Evolutionary conservation across 2,113 vertebrate species (phyloP), one percentile per base, ranked within the genome.

Genomic region (Microcebus ravelobensis): DNA sequence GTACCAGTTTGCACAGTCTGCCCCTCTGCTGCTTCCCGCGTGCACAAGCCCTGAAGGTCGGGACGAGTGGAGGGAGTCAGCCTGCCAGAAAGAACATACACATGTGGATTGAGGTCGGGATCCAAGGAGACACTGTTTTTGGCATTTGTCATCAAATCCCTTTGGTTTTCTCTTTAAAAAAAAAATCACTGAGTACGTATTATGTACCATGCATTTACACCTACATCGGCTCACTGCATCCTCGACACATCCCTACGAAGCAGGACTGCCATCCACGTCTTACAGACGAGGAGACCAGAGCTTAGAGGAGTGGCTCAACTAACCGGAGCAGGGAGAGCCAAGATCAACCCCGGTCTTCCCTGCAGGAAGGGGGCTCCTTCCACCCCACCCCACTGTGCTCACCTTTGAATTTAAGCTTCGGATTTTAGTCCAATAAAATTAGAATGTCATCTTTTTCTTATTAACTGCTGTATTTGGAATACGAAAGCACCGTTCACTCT

Each of bases 81-180:
- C 14, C 39, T 15, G 3, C 39, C 25, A 71, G 65, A 14, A n/a
- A 52, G 8, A 77, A 27, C 15, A 52, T 20, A 45, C 77, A 79
- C 45, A 36, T 20, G 34, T 18, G 29, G 11, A 48, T 29, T 81
- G 36, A 61, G 20, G 14, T 4, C 71, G 45, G 50, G 34, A 80
- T 48, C 39, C n/a, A 76, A 71, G 31, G 48, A 67, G 14, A 39
- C 9, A 83, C 52, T 68, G 11, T 50, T 70, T 77, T 55, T 8
- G 36, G 34, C 48, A 21, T 81, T 61, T 77, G 12, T 94, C 25
- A 71, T 74, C 55, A 86, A 92, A 91, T 61, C 45, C 17, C 59
- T 88, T 87, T 70, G 59, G 10, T 76, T 76, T 82, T 42, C 18
- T 87, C 50, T 94, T 97, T 94, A 50, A 50, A 50, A 52, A 14